A percentile compares a stretch with the other conserved stretches of the same genome.
Evolutionary conservation across 2,888 invertebrate genomes (phyloP).

Genomic region (Drosophila recens): DNA sequence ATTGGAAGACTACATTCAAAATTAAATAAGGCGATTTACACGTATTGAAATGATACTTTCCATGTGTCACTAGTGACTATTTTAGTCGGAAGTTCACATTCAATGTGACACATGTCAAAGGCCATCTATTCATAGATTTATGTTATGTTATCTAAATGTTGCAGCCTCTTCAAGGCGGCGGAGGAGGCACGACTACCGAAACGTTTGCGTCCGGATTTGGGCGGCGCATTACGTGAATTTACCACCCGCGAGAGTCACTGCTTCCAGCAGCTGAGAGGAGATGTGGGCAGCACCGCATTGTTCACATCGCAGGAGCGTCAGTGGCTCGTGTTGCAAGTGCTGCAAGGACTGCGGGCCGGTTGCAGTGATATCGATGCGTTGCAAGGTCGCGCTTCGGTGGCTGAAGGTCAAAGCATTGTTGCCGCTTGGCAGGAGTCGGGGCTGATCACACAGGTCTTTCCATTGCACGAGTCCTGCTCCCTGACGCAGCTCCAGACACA

Average conservation of each 20-base stretch:
- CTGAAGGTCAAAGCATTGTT: slow-evolving; percentile 95
- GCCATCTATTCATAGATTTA: too few relatives aligned
- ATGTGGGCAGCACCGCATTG: slow-evolving; percentile 88
- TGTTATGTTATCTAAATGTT: background rate
- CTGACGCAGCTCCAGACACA: slow-evolving; percentile 92
- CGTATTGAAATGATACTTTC: too few relatives aligned
- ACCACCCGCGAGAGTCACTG: slow-evolving; percentile 93
- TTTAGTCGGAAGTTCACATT: too few relatives aligned
- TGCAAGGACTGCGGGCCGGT: slow-evolving; percentile 92
- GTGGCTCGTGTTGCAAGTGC: slow-evolving; percentile 93
- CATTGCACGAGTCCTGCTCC: slow-evolving; percentile 93
- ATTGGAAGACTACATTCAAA: too few relatives aligned
- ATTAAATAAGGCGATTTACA: too few relatives aligned
- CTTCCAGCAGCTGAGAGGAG: slow-evolving; percentile 88
- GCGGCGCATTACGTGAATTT: slow-evolving; percentile 97
- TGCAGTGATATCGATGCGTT: slow-evolving; percentile 89
- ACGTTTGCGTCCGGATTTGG: slow-evolving; percentile 92
- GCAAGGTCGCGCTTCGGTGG: slow-evolving; percentile 87
- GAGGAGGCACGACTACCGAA: slow-evolving; percentile 97
- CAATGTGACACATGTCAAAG: too few relatives aligned
- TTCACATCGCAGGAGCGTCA: slow-evolving; percentile 96
- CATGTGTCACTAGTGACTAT: too few relatives aligned
- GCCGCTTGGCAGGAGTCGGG: slow-evolving; percentile 94
- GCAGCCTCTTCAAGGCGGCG: slow-evolving; percentile 94
- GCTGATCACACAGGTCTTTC: slow-evolving; percentile 94